Percentiles rank a stretch among this genome's conserved stretches.
Conservation (phyloP, 2,113 vertebrate genomes). For the Chaetorhynchus papuensis region DNA sequence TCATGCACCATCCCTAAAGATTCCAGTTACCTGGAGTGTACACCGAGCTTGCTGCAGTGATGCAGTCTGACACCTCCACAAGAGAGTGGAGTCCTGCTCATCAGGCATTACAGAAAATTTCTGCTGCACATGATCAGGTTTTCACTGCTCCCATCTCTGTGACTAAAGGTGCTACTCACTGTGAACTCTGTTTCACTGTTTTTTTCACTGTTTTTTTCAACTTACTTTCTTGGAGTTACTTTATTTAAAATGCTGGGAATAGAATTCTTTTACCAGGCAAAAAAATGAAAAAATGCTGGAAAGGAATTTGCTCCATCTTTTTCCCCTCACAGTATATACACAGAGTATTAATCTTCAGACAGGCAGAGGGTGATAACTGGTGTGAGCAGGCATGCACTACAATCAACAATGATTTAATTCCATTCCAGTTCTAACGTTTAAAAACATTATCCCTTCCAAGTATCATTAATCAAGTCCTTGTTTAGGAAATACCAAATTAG, state of each 20-base stretch:
- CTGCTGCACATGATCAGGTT: background rate
- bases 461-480: constrained; percentile 40
- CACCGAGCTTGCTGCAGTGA: background rate
- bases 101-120: background rate
- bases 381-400: constrained; percentile 22
- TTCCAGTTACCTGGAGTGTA: background rate
- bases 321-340: background rate
- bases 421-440: constrained; percentile 18
- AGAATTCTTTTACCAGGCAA: background rate
- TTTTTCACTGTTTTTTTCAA: no score
- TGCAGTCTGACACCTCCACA: background rate
- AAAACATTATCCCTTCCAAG: constrained; percentile 49
- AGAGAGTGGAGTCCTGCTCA: background rate
- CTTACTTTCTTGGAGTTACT: background rate
- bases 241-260: background rate
- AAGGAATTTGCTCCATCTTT: constrained; percentile 29
- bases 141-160: background rate
- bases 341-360: constrained; percentile 46
- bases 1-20: background rate
- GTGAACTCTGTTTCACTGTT: background rate
- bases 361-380: constrained; percentile 8
- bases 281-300: constrained; percentile 15
- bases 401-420: constrained; percentile 16
- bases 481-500: constrained; percentile 54
- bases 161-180: background rate